Conservation (phyloP, 2,113 vertebrate species). For the Oceanodroma tethys region DNA sequence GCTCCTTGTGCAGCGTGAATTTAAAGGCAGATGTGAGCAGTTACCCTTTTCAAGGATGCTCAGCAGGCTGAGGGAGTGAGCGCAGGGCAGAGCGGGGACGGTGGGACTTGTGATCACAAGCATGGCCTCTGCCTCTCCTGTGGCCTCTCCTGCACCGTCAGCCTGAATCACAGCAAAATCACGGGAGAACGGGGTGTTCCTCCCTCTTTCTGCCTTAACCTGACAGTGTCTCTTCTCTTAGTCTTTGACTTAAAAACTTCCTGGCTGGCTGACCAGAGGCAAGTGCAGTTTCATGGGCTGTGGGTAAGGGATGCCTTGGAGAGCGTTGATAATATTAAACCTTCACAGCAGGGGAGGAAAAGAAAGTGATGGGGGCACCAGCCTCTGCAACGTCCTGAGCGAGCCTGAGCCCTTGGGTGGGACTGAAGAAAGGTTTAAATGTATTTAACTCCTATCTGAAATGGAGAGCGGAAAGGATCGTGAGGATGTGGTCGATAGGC, state of each 20-base stretch:
- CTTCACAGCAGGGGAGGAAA: not conserved
- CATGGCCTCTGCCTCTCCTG: not conserved
- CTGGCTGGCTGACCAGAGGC: not conserved
- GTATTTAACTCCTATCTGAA: not conserved
- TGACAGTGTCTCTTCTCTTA: not conserved
- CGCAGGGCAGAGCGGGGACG: fast-evolving
- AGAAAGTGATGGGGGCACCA: not conserved
- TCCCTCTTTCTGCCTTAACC: not conserved
- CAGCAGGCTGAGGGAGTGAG: not conserved
- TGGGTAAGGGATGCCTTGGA: not conserved
- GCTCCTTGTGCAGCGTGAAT: not conserved
- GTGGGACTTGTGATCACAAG: not conserved
- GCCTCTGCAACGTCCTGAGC: not conserved
- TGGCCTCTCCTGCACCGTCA: not conserved
- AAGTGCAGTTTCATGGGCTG: not conserved
- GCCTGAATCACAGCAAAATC: not conserved
- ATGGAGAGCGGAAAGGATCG: not conserved
- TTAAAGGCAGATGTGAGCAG: not conserved
- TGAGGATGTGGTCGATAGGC: not conserved
- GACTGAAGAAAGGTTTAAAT: not conserved
- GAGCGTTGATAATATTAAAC: fast-evolving
- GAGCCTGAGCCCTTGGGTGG: not conserved
- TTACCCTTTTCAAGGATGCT: not conserved
- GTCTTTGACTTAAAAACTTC: not conserved
- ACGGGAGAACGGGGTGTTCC: not conserved